These are phyloP conservation scores for Melanchra persicariae DNA, from an alignment of 2,888 invertebrate species.

Conservation along the genomic window DNA sequence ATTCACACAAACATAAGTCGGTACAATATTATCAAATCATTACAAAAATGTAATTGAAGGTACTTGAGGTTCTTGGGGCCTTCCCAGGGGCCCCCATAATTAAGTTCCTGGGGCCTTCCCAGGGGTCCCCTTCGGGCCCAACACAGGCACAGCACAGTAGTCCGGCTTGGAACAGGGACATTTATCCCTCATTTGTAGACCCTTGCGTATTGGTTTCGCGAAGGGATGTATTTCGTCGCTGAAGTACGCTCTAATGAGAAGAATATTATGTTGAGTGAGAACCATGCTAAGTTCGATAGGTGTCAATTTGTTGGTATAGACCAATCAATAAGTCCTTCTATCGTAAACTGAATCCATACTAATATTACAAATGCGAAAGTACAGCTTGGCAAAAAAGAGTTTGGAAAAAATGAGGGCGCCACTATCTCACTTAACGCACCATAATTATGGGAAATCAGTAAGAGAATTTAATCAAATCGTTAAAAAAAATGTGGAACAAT, in stretches of 20 bases:
- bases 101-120: background rate
- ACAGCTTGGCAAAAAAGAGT: no score
- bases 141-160: constrained; percentile 72
- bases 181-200: constrained; percentile 74
- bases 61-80: background rate
- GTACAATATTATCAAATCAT: constrained; percentile 28
- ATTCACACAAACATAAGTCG: constrained; percentile 3
- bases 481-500: no score
- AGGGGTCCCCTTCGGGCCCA: background rate
- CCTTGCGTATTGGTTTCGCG: constrained; percentile 79
- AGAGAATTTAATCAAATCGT: no score
- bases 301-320: no score
- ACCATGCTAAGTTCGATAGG: background rate
- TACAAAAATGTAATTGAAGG: background rate
- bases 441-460: no score
- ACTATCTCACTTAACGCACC: no score
- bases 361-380: no score
- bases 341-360: no score
- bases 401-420: no score
- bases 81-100: background rate
- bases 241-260: constrained; percentile 77
- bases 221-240: constrained; percentile 85
- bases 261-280: background rate
- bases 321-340: no score
- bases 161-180: constrained; percentile 82